Percentiles rank a stretch among this genome's conserved stretches.
Evolutionary conservation across 2,888 invertebrate species (phyloP).

Genomic region (Minunthozetes semirufus): DNA sequence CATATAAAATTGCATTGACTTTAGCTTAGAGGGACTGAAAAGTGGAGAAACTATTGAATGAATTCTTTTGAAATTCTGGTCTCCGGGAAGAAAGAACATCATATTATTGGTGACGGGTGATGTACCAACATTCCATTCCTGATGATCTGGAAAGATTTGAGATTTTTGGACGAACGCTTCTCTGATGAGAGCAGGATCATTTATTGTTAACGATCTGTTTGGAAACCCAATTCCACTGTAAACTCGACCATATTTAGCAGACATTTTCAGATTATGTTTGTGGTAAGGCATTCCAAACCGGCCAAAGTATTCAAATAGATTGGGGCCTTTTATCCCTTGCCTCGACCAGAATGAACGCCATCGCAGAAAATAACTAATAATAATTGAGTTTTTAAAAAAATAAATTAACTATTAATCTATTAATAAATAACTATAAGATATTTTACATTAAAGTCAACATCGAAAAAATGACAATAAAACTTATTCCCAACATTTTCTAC

Average conservation of each 20-base stretch:
- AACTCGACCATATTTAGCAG: slow-evolving; percentile 13
- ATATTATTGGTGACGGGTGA: neutral
- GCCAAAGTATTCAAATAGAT: no score
- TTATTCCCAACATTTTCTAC: no score
- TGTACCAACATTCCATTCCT: neutral
- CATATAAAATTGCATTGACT: slow-evolving; percentile 23
- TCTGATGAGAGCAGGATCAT: slow-evolving; percentile 13
- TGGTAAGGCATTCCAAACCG: no score
- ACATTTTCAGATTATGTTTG: no score
- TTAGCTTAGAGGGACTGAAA: slow-evolving; percentile 29
- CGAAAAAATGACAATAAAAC: no score
- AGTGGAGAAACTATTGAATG: slow-evolving; percentile 27
- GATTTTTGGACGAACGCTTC: slow-evolving; percentile 21
- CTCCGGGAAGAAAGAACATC: slow-evolving; percentile 17
- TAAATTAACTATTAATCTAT: no score
- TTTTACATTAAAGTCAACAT: no score
- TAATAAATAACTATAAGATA: no score
- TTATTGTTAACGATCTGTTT: neutral
- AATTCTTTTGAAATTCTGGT: slow-evolving; percentile 27
- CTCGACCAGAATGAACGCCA: no score
- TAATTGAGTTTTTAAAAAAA: no score
- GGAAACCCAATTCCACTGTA: neutral
- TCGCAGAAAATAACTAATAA: no score
- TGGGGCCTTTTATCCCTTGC: no score
- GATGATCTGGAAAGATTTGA: slow-evolving; percentile 32